These are phyloP conservation scores for Apeltes quadracus DNA, from an alignment of 2,113 vertebrate genomes.

Conservation along the genomic window DNA sequence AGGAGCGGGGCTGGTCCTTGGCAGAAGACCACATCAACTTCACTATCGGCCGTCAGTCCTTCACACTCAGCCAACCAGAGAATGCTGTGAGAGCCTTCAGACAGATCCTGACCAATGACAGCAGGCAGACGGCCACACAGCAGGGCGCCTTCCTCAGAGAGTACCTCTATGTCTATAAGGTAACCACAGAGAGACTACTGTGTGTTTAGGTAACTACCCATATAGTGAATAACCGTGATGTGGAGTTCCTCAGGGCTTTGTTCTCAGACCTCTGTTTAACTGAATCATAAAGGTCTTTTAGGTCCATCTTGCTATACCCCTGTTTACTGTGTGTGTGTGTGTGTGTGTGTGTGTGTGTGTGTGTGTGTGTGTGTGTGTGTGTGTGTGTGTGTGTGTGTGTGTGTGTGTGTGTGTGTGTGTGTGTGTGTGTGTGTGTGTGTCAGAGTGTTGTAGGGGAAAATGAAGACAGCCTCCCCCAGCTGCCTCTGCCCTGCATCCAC, in stretches of 20 bases:
- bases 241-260: background rate
- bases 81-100: slow-evolving; percentile 92
- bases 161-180: slow-evolving; percentile 97
- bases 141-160: slow-evolving; percentile 96
- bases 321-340: too few relatives aligned
- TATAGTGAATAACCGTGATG: background rate
- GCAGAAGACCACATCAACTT: slow-evolving; percentile 99
- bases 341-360: too few relatives aligned
- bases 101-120: slow-evolving; percentile 95
- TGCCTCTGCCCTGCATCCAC: slow-evolving; percentile 93
- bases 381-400: slow-evolving; percentile 11
- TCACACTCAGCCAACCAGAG: slow-evolving; percentile 89
- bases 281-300: background rate
- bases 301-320: background rate
- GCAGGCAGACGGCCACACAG: slow-evolving; percentile 91
- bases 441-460: slow-evolving; percentile 82
- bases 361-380: slow-evolving; percentile 1
- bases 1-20: slow-evolving; percentile 94
- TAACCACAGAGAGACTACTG: slow-evolving; percentile 44
- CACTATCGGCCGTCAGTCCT: slow-evolving; percentile 96
- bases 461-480: slow-evolving; percentile 84
- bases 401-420: slow-evolving; percentile 13
- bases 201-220: background rate
- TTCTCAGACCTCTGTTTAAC: background rate
- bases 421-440: slow-evolving; percentile 16